Conservation (phyloP, 2,888 invertebrate species). For the Meloe dianella region DNA sequence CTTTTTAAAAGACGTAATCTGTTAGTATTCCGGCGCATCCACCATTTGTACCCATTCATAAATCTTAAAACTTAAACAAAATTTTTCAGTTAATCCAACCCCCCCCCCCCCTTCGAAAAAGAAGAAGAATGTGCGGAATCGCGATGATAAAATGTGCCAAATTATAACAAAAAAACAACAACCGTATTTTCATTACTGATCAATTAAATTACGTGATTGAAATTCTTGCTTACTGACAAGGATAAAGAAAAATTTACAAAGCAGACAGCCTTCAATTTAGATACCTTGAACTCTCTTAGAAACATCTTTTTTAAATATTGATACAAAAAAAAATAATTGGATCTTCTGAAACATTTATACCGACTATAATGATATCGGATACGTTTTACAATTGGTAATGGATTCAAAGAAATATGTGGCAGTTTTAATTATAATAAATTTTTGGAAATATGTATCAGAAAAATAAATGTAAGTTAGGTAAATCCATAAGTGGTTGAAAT, state of each 20-base stretch:
- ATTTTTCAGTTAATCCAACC: background rate
- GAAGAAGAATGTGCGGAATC: no score
- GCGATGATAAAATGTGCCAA: no score
- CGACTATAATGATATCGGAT: background rate
- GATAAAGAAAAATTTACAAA: background rate
- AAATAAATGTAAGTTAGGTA: background rate
- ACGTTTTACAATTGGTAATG: background rate
- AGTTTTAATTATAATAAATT: background rate
- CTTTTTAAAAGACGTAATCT: no score
- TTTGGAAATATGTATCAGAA: background rate
- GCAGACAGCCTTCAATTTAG: background rate
- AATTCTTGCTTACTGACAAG: no score
- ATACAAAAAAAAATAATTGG: background rate
- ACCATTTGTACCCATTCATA: background rate
- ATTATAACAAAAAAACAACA: no score
- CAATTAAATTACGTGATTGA: no score
- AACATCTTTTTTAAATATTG: background rate
- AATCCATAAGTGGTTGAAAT: slow-evolving; percentile 4
- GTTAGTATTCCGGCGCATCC: background rate
- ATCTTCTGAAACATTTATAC: background rate
- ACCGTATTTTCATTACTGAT: no score
- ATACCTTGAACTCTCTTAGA: background rate
- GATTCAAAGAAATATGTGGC: background rate
- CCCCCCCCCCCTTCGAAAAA: no score
- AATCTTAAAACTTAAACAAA: no score